Conservation (phyloP, 2,888 invertebrate species). For the Athetis lepigone region DNA sequence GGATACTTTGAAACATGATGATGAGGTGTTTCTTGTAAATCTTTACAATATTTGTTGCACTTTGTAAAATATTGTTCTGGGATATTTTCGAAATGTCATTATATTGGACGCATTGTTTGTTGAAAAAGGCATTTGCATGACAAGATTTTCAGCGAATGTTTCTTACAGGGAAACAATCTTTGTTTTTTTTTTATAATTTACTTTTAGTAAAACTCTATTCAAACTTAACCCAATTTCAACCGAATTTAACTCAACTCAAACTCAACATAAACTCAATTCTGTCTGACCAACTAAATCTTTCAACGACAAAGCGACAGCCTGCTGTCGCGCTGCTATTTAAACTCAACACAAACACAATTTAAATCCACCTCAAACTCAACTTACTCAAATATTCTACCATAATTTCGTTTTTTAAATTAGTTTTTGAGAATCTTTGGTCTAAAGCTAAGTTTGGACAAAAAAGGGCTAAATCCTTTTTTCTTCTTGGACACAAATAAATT, state of each 20-base stretch:
- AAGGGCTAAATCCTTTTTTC: neutral
- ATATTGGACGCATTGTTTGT: neutral
- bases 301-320: no score
- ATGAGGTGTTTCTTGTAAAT: slow-evolving; percentile 23
- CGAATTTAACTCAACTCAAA: no score
- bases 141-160: neutral
- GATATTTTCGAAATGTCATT: slow-evolving; percentile 13
- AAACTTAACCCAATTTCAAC: no score
- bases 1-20: slow-evolving; percentile 9
- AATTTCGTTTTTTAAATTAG: no score
- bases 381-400: no score
- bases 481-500: neutral
- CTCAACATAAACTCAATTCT: no score
- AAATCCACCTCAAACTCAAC: no score
- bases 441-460: neutral
- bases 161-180: neutral
- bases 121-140: neutral
- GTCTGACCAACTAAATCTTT: no score
- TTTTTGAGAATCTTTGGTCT: no score
- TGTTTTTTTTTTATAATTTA: neutral
- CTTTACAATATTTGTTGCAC: slow-evolving; percentile 24
- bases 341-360: no score
- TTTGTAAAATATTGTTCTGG: slow-evolving; percentile 6
- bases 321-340: no score
- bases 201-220: no score